phyloP scores from a whole-genome alignment of 2,113 vertebrate species.

The Rhinolophus sinicus region DNA sequence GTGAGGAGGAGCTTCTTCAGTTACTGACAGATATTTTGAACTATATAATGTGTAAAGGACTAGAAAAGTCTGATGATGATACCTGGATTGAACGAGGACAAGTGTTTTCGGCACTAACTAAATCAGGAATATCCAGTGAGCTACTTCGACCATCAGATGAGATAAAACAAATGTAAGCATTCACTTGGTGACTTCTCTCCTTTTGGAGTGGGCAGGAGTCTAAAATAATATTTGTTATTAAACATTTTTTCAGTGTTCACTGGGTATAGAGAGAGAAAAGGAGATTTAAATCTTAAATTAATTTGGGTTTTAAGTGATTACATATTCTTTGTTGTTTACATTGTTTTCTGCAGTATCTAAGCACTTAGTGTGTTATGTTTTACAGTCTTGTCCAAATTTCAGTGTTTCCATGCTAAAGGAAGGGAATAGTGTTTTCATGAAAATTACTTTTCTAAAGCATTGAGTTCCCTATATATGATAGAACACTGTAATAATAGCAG shows the following conservation, averaged over 20 bases:
- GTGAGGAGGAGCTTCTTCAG: constrained; percentile 92
- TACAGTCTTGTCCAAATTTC: background rate
- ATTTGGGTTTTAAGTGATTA: background rate
- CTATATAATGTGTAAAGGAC: constrained; percentile 95
- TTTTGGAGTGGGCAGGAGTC: background rate
- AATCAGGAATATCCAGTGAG: constrained; percentile 92
- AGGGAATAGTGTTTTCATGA: background rate
- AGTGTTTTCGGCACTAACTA: constrained; percentile 96
- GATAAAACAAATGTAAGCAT: constrained; percentile 93
- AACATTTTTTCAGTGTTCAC: background rate
- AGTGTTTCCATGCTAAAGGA: background rate
- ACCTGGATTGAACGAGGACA: constrained; percentile 97
- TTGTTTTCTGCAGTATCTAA: constrained; percentile 7
- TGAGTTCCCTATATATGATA: background rate
- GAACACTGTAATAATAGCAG: background rate
- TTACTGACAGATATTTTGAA: constrained; percentile 93
- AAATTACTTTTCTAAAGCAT: constrained; percentile 17
- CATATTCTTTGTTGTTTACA: background rate
- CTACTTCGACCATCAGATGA: constrained; percentile 94
- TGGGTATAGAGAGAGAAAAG: background rate
- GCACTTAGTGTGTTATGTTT: background rate
- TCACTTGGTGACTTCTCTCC: background rate
- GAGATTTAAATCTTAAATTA: constrained; percentile 50
- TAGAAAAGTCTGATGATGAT: constrained; percentile 94
- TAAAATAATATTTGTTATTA: background rate